phyloP scores from a whole-genome alignment of 2,797 vertebrate species.

The Triplophysa bombifrons region DNA sequence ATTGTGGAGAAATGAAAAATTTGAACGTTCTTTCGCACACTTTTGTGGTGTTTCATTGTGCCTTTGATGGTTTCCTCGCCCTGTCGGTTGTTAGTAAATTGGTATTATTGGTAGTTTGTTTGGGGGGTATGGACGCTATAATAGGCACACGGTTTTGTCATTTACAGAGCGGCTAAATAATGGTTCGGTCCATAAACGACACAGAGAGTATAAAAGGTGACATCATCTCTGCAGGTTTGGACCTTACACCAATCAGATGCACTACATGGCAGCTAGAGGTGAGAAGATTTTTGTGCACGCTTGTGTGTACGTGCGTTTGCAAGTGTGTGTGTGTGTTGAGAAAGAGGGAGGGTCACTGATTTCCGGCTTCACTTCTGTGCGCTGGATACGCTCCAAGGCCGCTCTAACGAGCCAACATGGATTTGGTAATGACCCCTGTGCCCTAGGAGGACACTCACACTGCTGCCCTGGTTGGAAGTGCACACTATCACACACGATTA shows the following conservation, averaged over 20 bases:
- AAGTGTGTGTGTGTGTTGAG: constrained; percentile 40
- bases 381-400: constrained; percentile 72
- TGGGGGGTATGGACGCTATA: constrained; percentile 8
- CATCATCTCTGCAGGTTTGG: constrained; percentile 52
- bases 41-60: constrained; percentile 14
- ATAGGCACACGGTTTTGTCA: constrained; percentile 40
- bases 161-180: constrained; percentile 36
- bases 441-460: constrained; percentile 60
- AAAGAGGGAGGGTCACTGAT: constrained; percentile 54
- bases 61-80: constrained; percentile 44
- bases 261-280: constrained; percentile 57
- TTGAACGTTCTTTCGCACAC: constrained; percentile 30
- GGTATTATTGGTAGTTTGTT: constrained; percentile 47
- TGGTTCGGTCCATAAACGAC: constrained; percentile 42
- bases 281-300: constrained; percentile 48
- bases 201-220: constrained; percentile 49
- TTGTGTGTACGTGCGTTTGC: constrained; percentile 12
- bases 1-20: constrained; percentile 57
- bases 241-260: constrained; percentile 47
- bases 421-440: constrained; percentile 60
- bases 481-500: constrained; percentile 38
- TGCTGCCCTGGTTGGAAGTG: constrained; percentile 58
- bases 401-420: constrained; percentile 74
- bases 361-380: constrained; percentile 52
- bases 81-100: constrained; percentile 43